Percentiles rank a stretch among this genome's conserved stretches.
These are phyloP conservation scores for Leptoclinus maculatus DNA, from an alignment of 2,797 vertebrate genomes.

Conservation along the genomic window DNA sequence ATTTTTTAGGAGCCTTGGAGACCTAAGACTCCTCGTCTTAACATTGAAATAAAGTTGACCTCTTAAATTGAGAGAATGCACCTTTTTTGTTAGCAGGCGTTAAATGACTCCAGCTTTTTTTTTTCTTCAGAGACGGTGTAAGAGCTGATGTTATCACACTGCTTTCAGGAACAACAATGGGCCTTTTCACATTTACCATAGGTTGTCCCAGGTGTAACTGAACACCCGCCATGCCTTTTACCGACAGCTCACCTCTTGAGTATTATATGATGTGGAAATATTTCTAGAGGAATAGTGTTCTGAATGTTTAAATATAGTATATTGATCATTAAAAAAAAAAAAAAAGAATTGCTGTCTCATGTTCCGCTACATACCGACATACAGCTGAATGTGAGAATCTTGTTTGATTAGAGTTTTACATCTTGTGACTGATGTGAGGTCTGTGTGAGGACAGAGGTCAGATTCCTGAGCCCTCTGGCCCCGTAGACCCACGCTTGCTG, in stretches of 20 bases:
- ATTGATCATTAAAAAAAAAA: not conserved
- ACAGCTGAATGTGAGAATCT: not conserved
- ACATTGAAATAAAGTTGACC: not conserved
- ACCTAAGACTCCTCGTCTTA: not conserved
- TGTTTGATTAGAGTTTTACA: constrained; percentile 1
- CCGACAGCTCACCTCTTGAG: not conserved
- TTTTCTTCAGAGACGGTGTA: not conserved
- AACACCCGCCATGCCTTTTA: not conserved
- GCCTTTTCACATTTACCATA: not conserved
- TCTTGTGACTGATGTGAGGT: constrained; percentile 16
- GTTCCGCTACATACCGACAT: not conserved
- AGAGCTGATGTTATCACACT: not conserved
- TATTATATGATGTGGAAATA: not conserved
- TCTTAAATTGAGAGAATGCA: not conserved
- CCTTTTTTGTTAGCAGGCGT: not conserved
- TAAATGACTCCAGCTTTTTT: not conserved
- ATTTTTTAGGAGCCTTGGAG: constrained; percentile 13
- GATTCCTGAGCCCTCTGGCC: constrained; percentile 50
- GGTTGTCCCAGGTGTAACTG: not conserved
- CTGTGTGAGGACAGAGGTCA: constrained; percentile 56
- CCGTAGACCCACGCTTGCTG: constrained; percentile 22
- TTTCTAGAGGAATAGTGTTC: not conserved
- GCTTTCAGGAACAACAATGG: not conserved
- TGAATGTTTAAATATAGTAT: not conserved
- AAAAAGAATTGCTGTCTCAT: not conserved